Evolutionary conservation across 2,113 vertebrate species (phyloP).

Genomic region (Lophochroa leadbeateri): DNA sequence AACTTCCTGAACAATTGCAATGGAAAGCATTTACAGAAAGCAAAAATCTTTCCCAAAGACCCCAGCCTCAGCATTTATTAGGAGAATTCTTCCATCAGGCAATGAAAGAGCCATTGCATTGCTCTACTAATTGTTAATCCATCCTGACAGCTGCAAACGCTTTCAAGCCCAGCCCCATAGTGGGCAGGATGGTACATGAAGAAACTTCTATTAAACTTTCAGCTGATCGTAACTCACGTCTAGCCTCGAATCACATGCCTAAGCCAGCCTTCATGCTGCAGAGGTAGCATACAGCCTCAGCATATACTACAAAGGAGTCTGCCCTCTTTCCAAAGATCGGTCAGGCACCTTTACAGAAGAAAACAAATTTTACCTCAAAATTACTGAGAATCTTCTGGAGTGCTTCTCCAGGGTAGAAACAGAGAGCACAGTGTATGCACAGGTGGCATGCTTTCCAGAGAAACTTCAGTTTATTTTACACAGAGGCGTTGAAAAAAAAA

Average conservation of each 20-base stretch:
- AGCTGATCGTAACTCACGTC: neutral
- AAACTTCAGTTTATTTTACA: neutral
- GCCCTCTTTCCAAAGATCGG: neutral
- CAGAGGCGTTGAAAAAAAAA: neutral
- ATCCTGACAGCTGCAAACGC: neutral
- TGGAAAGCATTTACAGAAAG: neutral
- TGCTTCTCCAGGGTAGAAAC: neutral
- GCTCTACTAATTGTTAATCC: neutral
- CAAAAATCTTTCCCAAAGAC: neutral
- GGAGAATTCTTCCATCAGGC: neutral
- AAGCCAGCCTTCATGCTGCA: neutral
- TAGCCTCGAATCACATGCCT: neutral
- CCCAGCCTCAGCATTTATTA: neutral
- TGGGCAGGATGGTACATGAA: conserved; percentile 21
- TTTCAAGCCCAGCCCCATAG: neutral
- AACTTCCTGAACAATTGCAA: neutral
- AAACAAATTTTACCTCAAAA: neutral
- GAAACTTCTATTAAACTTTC: neutral
- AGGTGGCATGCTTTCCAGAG: neutral
- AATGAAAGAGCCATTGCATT: neutral
- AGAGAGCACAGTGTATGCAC: neutral
- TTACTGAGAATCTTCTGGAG: neutral
- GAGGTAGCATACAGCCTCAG: neutral
- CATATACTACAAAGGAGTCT: neutral
- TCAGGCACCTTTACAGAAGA: neutral